phyloP scores from a whole-genome alignment of 2,797 vertebrate species.

The Pelochelys cantorii region DNA sequence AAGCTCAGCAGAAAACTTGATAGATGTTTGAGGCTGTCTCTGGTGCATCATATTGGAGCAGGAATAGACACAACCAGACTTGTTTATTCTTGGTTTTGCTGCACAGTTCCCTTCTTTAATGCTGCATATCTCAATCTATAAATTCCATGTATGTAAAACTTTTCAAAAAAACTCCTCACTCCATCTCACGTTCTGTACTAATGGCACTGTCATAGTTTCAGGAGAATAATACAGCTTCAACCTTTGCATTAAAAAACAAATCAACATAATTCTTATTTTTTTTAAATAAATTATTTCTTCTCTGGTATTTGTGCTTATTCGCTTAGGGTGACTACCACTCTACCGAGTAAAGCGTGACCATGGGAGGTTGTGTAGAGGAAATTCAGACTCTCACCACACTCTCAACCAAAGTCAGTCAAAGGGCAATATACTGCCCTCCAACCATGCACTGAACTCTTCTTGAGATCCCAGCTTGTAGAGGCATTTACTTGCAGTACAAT shows the following conservation, averaged over 20 bases:
- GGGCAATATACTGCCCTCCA: not conserved
- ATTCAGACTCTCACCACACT: not conserved
- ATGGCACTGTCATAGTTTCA: not conserved
- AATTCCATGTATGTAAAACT: not conserved
- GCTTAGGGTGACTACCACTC: not conserved
- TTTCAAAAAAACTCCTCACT: not conserved
- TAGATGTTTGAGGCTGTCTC: not conserved
- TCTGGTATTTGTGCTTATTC: not conserved
- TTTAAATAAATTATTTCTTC: not conserved
- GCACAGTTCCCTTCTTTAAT: not conserved
- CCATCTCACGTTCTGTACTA: not conserved
- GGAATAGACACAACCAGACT: not conserved
- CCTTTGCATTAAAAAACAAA: not conserved
- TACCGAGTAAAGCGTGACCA: not conserved
- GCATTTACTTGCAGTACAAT: not conserved
- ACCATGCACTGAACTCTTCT: not conserved
- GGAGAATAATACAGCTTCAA: not conserved
- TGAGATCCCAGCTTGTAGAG: not conserved
- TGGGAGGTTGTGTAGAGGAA: not conserved
- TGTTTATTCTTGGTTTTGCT: not conserved
- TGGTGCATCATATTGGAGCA: not conserved
- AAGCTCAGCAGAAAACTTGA: not conserved
- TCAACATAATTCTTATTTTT: no score
- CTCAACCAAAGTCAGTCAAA: not conserved
- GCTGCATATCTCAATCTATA: not conserved